Percentiles rank a stretch among this genome's conserved stretches.
phyloP scores from a whole-genome alignment of 37 sponge, comb jelly and placozoan species.

The Sycon ciliatum region DNA sequence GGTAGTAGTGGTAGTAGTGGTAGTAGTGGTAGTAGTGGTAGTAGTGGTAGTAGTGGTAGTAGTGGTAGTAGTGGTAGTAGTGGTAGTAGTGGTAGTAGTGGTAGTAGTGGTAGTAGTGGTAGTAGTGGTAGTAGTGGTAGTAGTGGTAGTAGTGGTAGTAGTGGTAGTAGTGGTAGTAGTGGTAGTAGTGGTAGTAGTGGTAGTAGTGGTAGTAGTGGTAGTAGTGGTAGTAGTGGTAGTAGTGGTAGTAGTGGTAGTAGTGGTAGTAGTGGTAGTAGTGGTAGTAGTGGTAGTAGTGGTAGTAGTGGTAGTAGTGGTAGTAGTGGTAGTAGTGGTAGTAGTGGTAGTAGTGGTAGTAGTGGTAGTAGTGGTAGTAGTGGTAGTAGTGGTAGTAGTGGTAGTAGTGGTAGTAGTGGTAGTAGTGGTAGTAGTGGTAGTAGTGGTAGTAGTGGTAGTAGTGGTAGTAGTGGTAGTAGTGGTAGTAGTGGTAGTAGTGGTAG shows the following conservation, averaged over 20 bases:
- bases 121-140: conserved; percentile 9
- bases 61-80: conserved; percentile 9
- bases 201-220: conserved; percentile 8
- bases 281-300: conserved; percentile 9
- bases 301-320: conserved; percentile 9
- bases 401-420: conserved; percentile 9
- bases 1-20: conserved; percentile 9
- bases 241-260: conserved; percentile 9
- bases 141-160: conserved; percentile 8
- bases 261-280: conserved; percentile 9
- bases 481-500: conserved; percentile 9
- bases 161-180: conserved; percentile 9
- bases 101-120: conserved; percentile 9
- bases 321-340: conserved; percentile 8
- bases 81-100: conserved; percentile 9
- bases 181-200: conserved; percentile 9
- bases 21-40: conserved; percentile 8
- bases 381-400: conserved; percentile 8
- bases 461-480: conserved; percentile 9
- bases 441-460: conserved; percentile 9
- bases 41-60: conserved; percentile 9
- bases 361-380: conserved; percentile 9
- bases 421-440: conserved; percentile 9
- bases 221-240: conserved; percentile 9
- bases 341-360: conserved; percentile 9